These are phyloP conservation scores for Endomychus coccineus DNA, from an alignment of 2,888 invertebrate species.

Conservation along the genomic window DNA sequence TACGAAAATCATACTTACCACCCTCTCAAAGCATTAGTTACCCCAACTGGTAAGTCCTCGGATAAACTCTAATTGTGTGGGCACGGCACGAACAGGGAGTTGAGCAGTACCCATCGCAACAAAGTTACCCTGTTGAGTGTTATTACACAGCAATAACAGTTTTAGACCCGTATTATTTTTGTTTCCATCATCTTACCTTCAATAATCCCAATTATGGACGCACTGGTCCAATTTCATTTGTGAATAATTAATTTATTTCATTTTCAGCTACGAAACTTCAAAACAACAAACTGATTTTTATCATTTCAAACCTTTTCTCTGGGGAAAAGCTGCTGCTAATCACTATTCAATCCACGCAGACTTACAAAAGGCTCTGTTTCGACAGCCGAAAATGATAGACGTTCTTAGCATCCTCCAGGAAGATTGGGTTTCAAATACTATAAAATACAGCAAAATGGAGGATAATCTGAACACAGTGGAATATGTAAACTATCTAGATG, in stretches of 20 bases:
- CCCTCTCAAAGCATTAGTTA: too few relatives aligned
- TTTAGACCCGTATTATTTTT: too few relatives aligned
- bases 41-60: too few relatives aligned
- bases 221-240: not conserved
- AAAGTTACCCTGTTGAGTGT: too few relatives aligned
- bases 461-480: slow-evolving; percentile 1
- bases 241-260: not conserved
- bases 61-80: too few relatives aligned
- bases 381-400: slow-evolving; percentile 65
- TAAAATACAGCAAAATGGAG: slow-evolving; percentile 40
- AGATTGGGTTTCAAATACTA: slow-evolving; percentile 57
- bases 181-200: too few relatives aligned
- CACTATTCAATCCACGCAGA: slow-evolving; percentile 64
- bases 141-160: too few relatives aligned
- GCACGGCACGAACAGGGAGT: too few relatives aligned
- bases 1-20: too few relatives aligned
- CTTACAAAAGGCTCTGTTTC: slow-evolving; percentile 53
- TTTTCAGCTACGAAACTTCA: slow-evolving; percentile 34
- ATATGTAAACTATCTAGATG: slow-evolving; percentile 8
- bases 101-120: too few relatives aligned
- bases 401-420: slow-evolving; percentile 64
- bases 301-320: slow-evolving; percentile 63
- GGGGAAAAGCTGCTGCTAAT: slow-evolving; percentile 73
- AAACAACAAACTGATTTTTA: slow-evolving; percentile 34
- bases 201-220: too few relatives aligned